These are phyloP conservation scores for Polypedilum pembai DNA, from an alignment of 1,140 invertebrate species.

Conservation along the genomic window DNA sequence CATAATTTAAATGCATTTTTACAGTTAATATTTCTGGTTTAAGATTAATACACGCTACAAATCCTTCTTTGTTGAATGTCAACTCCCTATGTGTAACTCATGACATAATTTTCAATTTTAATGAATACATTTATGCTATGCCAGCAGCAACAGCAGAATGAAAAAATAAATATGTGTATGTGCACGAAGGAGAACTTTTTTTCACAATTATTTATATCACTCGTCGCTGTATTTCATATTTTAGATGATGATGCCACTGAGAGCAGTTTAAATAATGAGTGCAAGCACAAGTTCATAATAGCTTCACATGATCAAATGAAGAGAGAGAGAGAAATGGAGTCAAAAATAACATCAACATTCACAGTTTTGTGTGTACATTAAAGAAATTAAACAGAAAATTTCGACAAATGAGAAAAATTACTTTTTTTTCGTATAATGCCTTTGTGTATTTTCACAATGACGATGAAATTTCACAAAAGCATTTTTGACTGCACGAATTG, in stretches of 20 bases:
- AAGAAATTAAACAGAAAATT: not conserved
- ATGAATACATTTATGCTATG: not conserved
- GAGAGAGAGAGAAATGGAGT: not conserved
- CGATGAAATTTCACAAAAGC: too few species aligned
- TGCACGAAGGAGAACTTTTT: not conserved
- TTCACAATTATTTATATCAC: not conserved
- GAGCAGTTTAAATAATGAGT: conserved; percentile 18
- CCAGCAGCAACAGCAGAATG: too few species aligned
- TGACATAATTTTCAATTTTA: conserved; percentile 7
- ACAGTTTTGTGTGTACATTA: not conserved
- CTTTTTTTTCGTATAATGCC: too few species aligned
- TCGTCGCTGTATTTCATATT: not conserved
- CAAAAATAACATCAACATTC: too few species aligned
- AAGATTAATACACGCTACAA: too few species aligned
- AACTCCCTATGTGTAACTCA: not conserved
- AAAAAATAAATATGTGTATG: too few species aligned
- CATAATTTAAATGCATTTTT: too few species aligned
- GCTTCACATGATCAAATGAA: not conserved
- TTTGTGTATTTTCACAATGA: too few species aligned
- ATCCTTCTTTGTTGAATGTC: too few species aligned
- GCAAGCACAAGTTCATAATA: not conserved
- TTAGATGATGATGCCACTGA: conserved; percentile 4
- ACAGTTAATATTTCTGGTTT: too few species aligned
- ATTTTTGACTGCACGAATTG: too few species aligned
- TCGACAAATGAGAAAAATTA: too few species aligned